Conservation (phyloP, 2,113 vertebrate genomes). For the Illadopsis cleaveri region DNA sequence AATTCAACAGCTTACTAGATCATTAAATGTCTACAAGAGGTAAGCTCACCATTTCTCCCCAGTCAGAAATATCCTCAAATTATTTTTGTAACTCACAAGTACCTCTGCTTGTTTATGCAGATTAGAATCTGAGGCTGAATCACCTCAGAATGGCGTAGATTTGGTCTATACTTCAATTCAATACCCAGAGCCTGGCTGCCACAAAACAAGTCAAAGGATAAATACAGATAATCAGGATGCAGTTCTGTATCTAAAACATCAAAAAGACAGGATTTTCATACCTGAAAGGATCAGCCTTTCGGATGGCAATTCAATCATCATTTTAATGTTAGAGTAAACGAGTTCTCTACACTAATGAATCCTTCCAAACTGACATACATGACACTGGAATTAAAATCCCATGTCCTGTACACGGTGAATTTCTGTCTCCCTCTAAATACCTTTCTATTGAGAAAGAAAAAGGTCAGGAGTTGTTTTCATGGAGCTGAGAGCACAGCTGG, state of each 20-base stretch:
- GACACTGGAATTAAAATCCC: not conserved
- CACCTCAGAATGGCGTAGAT: not conserved
- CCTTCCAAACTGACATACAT: not conserved
- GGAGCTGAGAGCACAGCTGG: not conserved
- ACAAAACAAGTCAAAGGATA: not conserved
- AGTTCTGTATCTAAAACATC: not conserved
- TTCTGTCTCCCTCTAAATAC: not conserved
- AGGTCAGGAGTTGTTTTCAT: not conserved
- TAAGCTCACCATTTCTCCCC: not conserved
- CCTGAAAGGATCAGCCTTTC: not conserved
- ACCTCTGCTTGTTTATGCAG: not conserved
- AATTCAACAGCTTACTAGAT: not conserved
- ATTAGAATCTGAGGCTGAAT: not conserved
- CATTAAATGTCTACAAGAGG: not conserved
- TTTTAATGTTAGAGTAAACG: not conserved
- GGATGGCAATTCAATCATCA: not conserved
- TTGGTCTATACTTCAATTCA: not conserved
- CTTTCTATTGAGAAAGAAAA: not conserved
- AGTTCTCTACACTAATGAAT: not conserved
- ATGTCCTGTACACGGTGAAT: not conserved
- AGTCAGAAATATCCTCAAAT: not conserved
- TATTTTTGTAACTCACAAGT: not conserved
- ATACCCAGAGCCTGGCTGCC: accelerated
- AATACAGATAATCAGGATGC: not conserved
- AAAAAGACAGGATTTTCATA: not conserved